Percentiles rank a stretch among this genome's conserved stretches.
Evolutionary conservation across 1,140 invertebrate species (phyloP).

Genomic region (Bombus confusus): DNA sequence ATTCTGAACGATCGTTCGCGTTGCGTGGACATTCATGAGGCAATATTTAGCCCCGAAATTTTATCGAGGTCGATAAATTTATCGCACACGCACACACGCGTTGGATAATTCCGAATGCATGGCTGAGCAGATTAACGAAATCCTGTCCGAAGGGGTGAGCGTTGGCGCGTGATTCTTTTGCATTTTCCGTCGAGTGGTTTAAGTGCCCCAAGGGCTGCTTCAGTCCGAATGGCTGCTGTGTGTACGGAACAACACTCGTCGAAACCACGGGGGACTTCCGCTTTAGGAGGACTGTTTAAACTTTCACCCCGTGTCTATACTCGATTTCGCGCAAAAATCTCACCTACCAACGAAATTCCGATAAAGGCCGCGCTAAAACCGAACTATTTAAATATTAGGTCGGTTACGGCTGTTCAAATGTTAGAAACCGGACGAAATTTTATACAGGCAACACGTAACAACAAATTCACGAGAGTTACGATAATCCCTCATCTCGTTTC

Average conservation of each 20-base stretch:
- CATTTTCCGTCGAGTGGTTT: conserved; percentile 64
- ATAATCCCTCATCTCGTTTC: no score
- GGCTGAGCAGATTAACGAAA: conserved; percentile 57
- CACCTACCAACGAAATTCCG: neutral
- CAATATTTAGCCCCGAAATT: conserved; percentile 43
- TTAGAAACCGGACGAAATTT: no score
- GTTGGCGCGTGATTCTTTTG: conserved; percentile 66
- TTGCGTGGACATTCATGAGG: conserved; percentile 22
- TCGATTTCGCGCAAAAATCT: conserved; percentile 1
- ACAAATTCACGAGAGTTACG: no score
- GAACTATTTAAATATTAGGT: no score
- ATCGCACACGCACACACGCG: conserved; percentile 57
- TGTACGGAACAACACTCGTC: conserved; percentile 46
- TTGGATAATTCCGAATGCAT: conserved; percentile 60
- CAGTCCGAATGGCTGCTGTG: conserved; percentile 31
- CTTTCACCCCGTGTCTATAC: conserved; percentile 54
- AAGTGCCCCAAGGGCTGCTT: conserved; percentile 58
- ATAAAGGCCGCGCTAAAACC: neutral
- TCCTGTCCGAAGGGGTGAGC: conserved; percentile 57
- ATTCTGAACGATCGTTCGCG: neutral
- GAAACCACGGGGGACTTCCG: conserved; percentile 55
- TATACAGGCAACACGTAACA: no score
- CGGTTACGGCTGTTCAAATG: no score
- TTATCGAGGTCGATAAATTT: conserved; percentile 61
- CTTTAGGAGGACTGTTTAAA: conserved; percentile 60